Evolutionary conservation across 1,140 invertebrate genomes (phyloP).

Genomic region (Drosophila gunungcola): DNA sequence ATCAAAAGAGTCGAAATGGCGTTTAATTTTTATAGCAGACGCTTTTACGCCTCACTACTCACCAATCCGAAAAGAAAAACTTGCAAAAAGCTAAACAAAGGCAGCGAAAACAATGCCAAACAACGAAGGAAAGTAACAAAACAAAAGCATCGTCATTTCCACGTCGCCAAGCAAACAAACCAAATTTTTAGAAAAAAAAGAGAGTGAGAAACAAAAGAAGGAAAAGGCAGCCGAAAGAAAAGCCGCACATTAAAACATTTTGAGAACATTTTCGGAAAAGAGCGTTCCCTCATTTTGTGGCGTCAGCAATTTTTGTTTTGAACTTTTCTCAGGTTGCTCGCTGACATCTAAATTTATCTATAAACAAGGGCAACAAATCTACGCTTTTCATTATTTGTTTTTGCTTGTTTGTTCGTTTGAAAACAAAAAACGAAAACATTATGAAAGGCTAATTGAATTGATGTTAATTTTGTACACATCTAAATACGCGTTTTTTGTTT

Average conservation of each 20-base stretch:
- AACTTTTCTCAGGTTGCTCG: slow-evolving; percentile 52
- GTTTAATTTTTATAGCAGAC: slow-evolving; percentile 77
- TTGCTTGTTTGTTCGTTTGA: slow-evolving; percentile 45
- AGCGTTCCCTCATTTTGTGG: slow-evolving; percentile 29
- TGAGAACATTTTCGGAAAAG: slow-evolving; percentile 52
- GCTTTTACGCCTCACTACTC: slow-evolving; percentile 34
- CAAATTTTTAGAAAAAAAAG: slow-evolving; percentile 23
- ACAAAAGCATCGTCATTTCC: slow-evolving; percentile 64
- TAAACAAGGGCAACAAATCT: slow-evolving; percentile 56
- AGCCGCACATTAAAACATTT: slow-evolving; percentile 49
- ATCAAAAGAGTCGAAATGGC: slow-evolving; percentile 69
- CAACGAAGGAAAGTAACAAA: slow-evolving; percentile 46
- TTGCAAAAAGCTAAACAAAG: slow-evolving; percentile 27
- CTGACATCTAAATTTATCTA: slow-evolving; percentile 73
- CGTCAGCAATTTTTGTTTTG: slow-evolving; percentile 23
- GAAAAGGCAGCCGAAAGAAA: slow-evolving; percentile 23
- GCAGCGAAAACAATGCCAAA: slow-evolving; percentile 52
- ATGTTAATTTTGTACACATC: slow-evolving; percentile 38
- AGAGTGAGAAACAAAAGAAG: slow-evolving; percentile 4
- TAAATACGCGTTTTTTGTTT: slow-evolving; percentile 3
- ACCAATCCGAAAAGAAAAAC: slow-evolving; percentile 28
- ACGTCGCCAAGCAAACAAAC: slow-evolving; percentile 58
- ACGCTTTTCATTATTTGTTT: slow-evolving; percentile 33
- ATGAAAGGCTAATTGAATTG: slow-evolving; percentile 63
- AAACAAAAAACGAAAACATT: slow-evolving; percentile 37